Evolutionary conservation across 2,797 vertebrate species (phyloP).

Genomic region (Tachyglossus aculeatus): DNA sequence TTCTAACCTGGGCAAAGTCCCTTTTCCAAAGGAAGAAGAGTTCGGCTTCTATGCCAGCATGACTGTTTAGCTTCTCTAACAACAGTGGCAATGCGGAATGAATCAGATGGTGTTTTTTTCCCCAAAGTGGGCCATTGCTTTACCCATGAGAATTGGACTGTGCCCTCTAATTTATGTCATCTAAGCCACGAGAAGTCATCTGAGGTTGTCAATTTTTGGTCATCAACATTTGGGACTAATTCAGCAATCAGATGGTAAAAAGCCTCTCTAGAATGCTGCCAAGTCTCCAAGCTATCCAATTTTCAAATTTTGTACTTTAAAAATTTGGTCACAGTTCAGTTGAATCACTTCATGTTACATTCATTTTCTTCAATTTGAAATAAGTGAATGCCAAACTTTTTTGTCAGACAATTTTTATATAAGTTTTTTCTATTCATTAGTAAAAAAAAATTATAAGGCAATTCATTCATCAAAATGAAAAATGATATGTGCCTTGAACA

Average conservation of each 20-base stretch:
- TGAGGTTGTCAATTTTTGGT: neutral
- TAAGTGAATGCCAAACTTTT: constrained; percentile 68
- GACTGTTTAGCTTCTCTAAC: neutral
- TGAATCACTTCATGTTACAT: constrained; percentile 47
- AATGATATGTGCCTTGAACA: constrained; percentile 54
- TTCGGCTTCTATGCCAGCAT: neutral
- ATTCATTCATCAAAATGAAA: constrained; percentile 73
- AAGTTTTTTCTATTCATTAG: constrained; percentile 64
- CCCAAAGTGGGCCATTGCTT: neutral
- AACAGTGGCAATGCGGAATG: neutral
- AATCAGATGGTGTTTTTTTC: neutral
- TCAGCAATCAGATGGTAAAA: neutral
- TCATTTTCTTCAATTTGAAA: constrained; percentile 64
- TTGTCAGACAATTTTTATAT: constrained; percentile 74
- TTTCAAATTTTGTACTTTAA: constrained; percentile 30
- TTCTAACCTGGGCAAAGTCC: neutral
- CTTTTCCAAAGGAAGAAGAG: neutral
- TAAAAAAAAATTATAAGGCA: constrained; percentile 64
- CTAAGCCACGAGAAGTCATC: neutral
- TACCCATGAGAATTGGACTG: neutral
- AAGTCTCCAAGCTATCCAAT: constrained; percentile 29
- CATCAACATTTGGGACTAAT: neutral
- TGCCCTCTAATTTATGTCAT: neutral
- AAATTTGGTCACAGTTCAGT: constrained; percentile 45
- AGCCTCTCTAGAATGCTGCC: neutral